phyloP scores from a whole-genome alignment of 2,113 vertebrate species.

The Dromaius novaehollandiae region DNA sequence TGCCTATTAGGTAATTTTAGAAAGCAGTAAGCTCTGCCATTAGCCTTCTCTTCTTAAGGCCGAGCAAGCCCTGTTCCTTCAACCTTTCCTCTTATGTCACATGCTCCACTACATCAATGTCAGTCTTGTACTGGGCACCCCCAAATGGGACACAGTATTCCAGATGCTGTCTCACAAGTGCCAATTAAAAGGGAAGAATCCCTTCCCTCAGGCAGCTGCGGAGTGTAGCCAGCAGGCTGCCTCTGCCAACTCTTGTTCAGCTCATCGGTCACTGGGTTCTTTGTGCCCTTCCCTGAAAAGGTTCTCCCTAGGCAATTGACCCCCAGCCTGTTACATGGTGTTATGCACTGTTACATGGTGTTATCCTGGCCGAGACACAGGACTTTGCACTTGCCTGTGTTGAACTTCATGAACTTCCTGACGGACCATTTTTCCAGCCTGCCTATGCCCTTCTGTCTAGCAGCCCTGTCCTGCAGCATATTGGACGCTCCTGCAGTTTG shows the following conservation, averaged over 20 bases:
- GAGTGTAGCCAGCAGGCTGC: too few relatives aligned
- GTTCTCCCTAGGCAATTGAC: not conserved
- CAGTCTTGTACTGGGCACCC: not conserved
- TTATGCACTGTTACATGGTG: not conserved
- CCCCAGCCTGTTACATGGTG: not conserved
- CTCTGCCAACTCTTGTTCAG: not conserved
- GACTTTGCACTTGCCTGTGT: rapidly evolving
- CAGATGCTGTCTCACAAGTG: not conserved
- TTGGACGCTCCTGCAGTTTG: not conserved
- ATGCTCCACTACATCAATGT: not conserved
- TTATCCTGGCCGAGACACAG: not conserved
- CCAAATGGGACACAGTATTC: not conserved
- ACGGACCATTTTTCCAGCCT: rapidly evolving
- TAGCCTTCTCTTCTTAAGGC: not conserved
- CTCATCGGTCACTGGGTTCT: too few relatives aligned
- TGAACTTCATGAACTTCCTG: not conserved
- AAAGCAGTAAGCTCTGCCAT: not conserved
- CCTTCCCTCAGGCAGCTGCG: too few relatives aligned
- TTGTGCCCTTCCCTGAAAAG: rapidly evolving
- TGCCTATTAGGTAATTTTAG: not conserved
- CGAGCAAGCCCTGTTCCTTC: not conserved
- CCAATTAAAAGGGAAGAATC: not conserved
- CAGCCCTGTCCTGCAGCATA: rapidly evolving
- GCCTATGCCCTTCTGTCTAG: not conserved
- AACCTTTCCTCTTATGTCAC: not conserved